Conservation (phyloP, 2,888 invertebrate genomes). For the Lasioglossum leucozonium region DNA sequence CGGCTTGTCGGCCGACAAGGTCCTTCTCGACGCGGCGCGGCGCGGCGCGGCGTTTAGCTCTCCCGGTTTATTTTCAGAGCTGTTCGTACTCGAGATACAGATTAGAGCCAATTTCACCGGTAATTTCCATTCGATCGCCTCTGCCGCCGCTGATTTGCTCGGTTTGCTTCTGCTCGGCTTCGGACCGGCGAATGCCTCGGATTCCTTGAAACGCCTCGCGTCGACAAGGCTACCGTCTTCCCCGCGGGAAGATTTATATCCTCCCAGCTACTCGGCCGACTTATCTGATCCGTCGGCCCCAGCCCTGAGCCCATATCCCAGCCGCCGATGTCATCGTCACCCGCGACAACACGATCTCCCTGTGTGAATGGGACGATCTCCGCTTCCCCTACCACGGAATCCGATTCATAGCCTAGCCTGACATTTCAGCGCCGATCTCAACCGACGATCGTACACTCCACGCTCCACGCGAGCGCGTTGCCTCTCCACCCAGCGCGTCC, state of each 20-base stretch:
- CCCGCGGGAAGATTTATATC: slow-evolving; percentile 39
- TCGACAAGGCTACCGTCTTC: slow-evolving; percentile 59
- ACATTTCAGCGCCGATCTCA: slow-evolving; percentile 50
- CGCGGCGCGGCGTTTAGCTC: background rate
- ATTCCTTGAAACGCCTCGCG: slow-evolving; percentile 52
- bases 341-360: slow-evolving; percentile 22
- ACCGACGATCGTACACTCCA: slow-evolving; percentile 4
- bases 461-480: slow-evolving; percentile 16
- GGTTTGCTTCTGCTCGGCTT: background rate
- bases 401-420: slow-evolving; percentile 51
- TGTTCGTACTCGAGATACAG: background rate
- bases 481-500: background rate
- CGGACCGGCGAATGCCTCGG: slow-evolving; percentile 1
- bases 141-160: background rate
- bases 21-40: too few species aligned
- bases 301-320: slow-evolving; percentile 33
- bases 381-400: slow-evolving; percentile 39
- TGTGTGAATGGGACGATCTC: slow-evolving; percentile 66
- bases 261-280: slow-evolving; percentile 7
- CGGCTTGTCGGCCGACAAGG: background rate
- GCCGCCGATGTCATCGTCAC: slow-evolving; percentile 50
- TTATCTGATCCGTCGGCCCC: slow-evolving; percentile 48
- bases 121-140: slow-evolving; percentile 39
- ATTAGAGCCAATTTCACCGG: slow-evolving; percentile 29
- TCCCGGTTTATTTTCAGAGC: background rate